phyloP scores from a whole-genome alignment of 1,140 invertebrate genomes.

The Aphelenchoides besseyi region DNA sequence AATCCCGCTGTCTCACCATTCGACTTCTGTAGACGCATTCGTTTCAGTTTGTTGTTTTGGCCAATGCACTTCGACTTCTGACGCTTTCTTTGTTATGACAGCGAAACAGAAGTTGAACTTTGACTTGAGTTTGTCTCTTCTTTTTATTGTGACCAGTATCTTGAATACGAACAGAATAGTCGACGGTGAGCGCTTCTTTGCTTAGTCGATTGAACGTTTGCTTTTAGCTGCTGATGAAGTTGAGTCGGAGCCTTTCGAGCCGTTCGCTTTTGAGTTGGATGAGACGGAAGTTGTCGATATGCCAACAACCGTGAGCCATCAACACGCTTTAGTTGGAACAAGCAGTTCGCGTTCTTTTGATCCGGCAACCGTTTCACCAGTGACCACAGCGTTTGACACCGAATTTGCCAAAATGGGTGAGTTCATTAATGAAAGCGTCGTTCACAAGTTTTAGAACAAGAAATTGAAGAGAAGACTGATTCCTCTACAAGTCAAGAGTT shows the following conservation, averaged over 20 bases:
- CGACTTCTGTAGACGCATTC: no score
- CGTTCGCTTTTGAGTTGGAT: conserved; percentile 17
- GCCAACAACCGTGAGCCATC: not conserved
- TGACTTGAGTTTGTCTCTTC: no score
- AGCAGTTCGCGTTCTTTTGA: not conserved
- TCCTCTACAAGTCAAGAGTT: conserved; percentile 5
- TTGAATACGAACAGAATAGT: no score
- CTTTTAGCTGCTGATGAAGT: not conserved
- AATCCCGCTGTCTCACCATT: no score
- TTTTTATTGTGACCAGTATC: no score
- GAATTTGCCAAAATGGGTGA: conserved; percentile 5
- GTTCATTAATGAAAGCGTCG: not conserved
- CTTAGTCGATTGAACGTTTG: no score
- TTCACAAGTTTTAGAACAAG: not conserved
- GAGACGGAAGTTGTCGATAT: not conserved
- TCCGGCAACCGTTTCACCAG: not conserved
- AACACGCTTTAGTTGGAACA: conserved; percentile 8
- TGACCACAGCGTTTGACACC: not conserved
- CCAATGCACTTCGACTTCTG: no score
- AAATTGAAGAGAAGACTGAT: not conserved
- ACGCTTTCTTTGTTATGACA: no score
- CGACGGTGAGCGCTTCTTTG: no score
- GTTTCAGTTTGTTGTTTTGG: no score
- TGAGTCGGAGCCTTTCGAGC: conserved; percentile 14
- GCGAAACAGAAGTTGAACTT: no score